Base-by-base conservation (phyloP, 2,888 invertebrate species). In the Listrodromus nycthemerus region DNA sequence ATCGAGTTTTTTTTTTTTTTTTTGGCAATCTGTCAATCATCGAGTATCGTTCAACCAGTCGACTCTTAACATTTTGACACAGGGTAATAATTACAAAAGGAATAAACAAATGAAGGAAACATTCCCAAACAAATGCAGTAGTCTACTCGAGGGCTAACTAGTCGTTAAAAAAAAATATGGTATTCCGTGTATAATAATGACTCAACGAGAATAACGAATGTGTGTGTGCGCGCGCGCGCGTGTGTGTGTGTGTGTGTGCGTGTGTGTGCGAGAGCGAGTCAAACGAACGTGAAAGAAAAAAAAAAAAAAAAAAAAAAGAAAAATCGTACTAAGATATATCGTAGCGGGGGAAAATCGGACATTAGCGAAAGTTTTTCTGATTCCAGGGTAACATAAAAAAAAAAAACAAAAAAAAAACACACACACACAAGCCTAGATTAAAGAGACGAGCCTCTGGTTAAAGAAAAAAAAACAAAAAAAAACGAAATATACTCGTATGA, bases 341-440 rank as follows among this genome's bases (percentile, higher is more conserved):
- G 90, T 91, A 90, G 90, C 89, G 89, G 88, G 89, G 88, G 89
- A 84, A 84, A 85, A 90, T 91, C 89, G 90, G 89, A 90, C 90
- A 90, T 90, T 92, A 92, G 89, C 87, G 88, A 90, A 88, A 90
- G 91, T 89, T 89, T 90, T 91, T 92, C 90, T 91, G 90, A 92
- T 92, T 84, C 91, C 92, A 92, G 93, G 92, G 93, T 93, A 93
- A 87, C 78, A 78, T 76, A 83, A 78, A 73, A 65, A 76, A 77
- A 75, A 73, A 73, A 58, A 58, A 30, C 2, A 30, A 33, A 37
- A 37, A 37, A 65, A 76, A 77, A 75, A 73, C 61, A 58, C 41
- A 30, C 2, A 30, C 7, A 37, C 8, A 37, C 61, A 52, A 83
- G 80, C 84, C 84, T 83, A 83, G 85, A 84, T 84, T 80, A 74